Percentiles rank a stretch among this genome's conserved stretches.
Conservation (phyloP, 2,797 vertebrate species). For the Scyliorhinus canicula region DNA sequence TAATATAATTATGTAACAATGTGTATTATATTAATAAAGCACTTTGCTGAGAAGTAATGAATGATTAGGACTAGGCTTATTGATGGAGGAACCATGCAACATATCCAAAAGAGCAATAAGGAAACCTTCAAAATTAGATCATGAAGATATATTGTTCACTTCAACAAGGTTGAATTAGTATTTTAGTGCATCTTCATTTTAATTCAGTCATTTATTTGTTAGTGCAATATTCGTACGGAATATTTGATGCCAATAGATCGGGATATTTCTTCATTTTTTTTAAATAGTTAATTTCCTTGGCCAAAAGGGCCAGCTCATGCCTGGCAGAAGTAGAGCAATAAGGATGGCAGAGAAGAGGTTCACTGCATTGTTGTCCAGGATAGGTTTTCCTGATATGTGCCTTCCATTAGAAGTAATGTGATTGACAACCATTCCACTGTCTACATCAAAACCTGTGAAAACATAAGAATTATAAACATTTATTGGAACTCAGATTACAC, state of each 20-base stretch:
- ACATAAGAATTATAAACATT: not conserved
- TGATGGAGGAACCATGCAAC: not conserved
- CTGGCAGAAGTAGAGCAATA: slow-evolving; percentile 75
- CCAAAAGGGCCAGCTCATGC: slow-evolving; percentile 76
- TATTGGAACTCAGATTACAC: slow-evolving; percentile 34
- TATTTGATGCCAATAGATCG: not conserved
- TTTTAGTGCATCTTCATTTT: not conserved
- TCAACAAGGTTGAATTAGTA: not conserved
- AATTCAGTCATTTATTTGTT: not conserved
- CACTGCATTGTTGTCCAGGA: slow-evolving; percentile 91
- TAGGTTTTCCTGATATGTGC: slow-evolving; percentile 80
- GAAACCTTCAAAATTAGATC: not conserved
- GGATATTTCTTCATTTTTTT: not conserved
- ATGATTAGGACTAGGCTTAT: not conserved
- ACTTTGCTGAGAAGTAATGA: not conserved
- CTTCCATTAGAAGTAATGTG: slow-evolving; percentile 65
- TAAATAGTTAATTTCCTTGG: slow-evolving; percentile 58
- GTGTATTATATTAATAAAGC: not conserved
- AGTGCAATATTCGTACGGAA: not conserved
- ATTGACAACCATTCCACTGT: slow-evolving; percentile 75
- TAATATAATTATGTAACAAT: not conserved
- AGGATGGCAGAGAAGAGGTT: slow-evolving; percentile 89
- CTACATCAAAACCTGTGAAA: slow-evolving; percentile 74
- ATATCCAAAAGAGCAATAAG: not conserved
- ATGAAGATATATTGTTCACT: not conserved